Evolutionary conservation across 2,113 vertebrate genomes (phyloP).

Genomic region (Eidolon helvum): DNA sequence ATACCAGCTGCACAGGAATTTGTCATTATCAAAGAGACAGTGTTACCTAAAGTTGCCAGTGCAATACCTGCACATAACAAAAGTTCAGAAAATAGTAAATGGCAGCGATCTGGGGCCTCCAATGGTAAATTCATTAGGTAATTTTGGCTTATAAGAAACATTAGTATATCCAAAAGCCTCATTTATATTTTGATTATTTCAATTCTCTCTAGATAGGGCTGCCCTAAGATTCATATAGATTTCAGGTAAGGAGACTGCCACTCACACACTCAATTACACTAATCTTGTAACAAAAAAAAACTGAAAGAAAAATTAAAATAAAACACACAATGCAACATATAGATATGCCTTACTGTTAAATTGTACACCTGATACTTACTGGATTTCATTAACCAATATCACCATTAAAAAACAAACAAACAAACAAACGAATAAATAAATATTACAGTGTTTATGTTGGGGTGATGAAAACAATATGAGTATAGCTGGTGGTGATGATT

Average conservation of each 20-base stretch:
- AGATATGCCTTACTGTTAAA: too few relatives aligned
- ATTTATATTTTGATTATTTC: slow-evolving; percentile 20
- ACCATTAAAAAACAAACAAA: too few relatives aligned
- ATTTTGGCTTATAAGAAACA: neutral
- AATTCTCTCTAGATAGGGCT: neutral
- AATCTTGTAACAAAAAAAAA: slow-evolving; percentile 13
- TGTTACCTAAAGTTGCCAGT: neutral
- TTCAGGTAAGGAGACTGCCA: neutral
- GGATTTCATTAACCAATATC: too few relatives aligned
- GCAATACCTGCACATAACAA: neutral
- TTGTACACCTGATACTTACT: too few relatives aligned
- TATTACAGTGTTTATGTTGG: too few relatives aligned
- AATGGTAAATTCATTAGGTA: slow-evolving; percentile 22
- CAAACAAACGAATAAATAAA: too few relatives aligned
- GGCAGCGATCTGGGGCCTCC: neutral
- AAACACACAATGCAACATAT: too few relatives aligned
- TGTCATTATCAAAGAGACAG: neutral
- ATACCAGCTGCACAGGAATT: neutral
- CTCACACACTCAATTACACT: neutral
- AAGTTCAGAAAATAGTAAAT: neutral
- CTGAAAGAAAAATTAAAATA: neutral
- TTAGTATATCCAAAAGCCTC: neutral
- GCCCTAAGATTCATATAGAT: neutral
- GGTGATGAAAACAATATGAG: neutral
- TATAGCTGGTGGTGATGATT: neutral